Percentiles rank a stretch among this genome's conserved stretches.
Conservation (phyloP, 2,888 invertebrate species). For the Lydus trimaculatus region DNA sequence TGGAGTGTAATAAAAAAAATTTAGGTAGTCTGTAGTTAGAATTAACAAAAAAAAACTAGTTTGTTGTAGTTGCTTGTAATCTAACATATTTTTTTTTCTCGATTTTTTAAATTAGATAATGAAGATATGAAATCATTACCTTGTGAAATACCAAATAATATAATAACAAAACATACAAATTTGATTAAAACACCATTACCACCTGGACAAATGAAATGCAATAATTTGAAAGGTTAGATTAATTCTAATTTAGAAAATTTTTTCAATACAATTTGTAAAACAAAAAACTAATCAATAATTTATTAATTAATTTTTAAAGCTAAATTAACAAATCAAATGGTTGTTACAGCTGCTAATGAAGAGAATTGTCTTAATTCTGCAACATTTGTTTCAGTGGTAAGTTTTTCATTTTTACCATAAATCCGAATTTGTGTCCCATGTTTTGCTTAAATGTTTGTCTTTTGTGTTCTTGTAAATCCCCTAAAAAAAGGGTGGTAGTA, state of each 20-base stretch:
- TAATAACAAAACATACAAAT: conserved; percentile 48
- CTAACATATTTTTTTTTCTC: conserved; percentile 55
- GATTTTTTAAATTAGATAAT: conserved; percentile 29
- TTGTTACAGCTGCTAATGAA: conserved; percentile 61
- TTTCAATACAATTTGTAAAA: not conserved
- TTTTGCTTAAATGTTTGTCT: conserved; percentile 33
- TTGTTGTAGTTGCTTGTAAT: conserved; percentile 15
- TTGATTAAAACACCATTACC: conserved; percentile 72
- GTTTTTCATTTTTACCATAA: conserved; percentile 52
- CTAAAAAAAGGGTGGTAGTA: conserved; percentile 69
- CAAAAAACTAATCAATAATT: not conserved
- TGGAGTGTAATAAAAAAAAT: too few species aligned
- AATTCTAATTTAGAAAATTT: conserved; percentile 29
- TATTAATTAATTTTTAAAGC: conserved; percentile 58
- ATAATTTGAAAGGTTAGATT: conserved; percentile 84
- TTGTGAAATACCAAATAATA: conserved; percentile 58
- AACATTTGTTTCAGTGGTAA: conserved; percentile 80
- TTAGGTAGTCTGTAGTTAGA: too few species aligned
- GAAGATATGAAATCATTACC: conserved; percentile 53
- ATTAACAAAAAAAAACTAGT: too few species aligned
- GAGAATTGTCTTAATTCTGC: conserved; percentile 62
- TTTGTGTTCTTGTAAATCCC: conserved; percentile 11
- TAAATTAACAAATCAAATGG: conserved; percentile 68
- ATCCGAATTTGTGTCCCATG: conserved; percentile 11
- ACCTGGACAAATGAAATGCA: conserved; percentile 92